Percentiles rank a stretch among this genome's conserved stretches.
These are phyloP conservation scores for Pterostichus niger DNA, from an alignment of 2,888 invertebrate species.

Conservation along the genomic window DNA sequence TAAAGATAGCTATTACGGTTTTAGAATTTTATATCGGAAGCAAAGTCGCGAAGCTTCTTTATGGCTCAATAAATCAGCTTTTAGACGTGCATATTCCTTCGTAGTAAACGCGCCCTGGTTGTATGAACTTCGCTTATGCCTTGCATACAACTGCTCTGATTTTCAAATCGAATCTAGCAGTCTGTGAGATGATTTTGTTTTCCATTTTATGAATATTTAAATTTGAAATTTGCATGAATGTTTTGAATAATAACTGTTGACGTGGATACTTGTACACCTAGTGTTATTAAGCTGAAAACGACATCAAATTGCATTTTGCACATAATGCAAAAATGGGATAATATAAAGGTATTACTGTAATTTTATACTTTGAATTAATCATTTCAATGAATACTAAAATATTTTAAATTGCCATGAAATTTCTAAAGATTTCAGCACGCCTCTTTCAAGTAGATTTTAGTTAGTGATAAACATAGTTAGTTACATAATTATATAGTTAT, in stretches of 20 bases:
- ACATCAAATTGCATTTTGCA: slow-evolving; percentile 40
- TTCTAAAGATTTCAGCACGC: neutral
- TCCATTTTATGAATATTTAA: slow-evolving; percentile 58
- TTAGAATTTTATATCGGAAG: slow-evolving; percentile 55
- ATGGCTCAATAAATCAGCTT: slow-evolving; percentile 48
- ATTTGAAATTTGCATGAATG: slow-evolving; percentile 57
- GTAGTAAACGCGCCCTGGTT: slow-evolving; percentile 5
- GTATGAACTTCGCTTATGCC: neutral
- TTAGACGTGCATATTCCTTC: slow-evolving; percentile 53
- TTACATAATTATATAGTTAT: too few species aligned
- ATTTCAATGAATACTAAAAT: slow-evolving; percentile 14
- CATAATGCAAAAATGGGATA: slow-evolving; percentile 37
- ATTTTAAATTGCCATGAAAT: slow-evolving; percentile 19
- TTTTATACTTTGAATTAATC: slow-evolving; percentile 41
- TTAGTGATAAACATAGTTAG: too few species aligned
- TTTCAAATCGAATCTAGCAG: slow-evolving; percentile 31
- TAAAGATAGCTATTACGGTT: slow-evolving; percentile 54
- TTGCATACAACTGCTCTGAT: slow-evolving; percentile 48
- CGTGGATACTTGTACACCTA: slow-evolving; percentile 15
- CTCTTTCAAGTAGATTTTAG: neutral
- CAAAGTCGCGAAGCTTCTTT: slow-evolving; percentile 51
- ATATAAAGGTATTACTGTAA: slow-evolving; percentile 16
- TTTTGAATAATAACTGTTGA: slow-evolving; percentile 48
- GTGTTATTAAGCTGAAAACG: slow-evolving; percentile 22
- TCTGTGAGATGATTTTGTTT: slow-evolving; percentile 19